Conservation (phyloP, 2,888 invertebrate species). For the Thecophora atra region DNA sequence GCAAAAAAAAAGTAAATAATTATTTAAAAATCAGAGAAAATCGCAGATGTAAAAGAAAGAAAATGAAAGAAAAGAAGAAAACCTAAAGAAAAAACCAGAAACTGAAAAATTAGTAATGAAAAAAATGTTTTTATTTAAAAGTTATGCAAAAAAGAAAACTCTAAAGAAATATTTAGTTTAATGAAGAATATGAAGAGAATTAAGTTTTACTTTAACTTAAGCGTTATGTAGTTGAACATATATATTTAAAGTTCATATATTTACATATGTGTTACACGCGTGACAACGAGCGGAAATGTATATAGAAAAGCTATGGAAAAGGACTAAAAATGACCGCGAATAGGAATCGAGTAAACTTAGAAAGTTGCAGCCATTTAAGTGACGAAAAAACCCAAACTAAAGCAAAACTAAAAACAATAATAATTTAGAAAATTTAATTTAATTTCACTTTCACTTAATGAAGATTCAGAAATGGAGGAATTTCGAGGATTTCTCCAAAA, state of each 20-base stretch:
- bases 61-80: neutral
- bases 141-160: neutral
- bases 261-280: neutral
- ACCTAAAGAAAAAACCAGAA: neutral
- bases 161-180: neutral
- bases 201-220: neutral
- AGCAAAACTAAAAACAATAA: no score
- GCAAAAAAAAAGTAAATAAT: neutral
- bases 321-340: no score
- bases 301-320: no score
- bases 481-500: no score
- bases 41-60: neutral
- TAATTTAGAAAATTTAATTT: no score
- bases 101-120: neutral
- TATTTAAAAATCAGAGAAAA: neutral
- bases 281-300: no score
- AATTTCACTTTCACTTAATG: no score
- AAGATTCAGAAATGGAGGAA: no score
- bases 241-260: neutral
- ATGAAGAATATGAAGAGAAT: neutral
- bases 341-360: no score
- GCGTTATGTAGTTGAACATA: neutral
- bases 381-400: no score
- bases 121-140: no score
- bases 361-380: no score